Evolutionary conservation across 2,113 vertebrate genomes (phyloP).

Genomic region (Cromileptes altivelis): DNA sequence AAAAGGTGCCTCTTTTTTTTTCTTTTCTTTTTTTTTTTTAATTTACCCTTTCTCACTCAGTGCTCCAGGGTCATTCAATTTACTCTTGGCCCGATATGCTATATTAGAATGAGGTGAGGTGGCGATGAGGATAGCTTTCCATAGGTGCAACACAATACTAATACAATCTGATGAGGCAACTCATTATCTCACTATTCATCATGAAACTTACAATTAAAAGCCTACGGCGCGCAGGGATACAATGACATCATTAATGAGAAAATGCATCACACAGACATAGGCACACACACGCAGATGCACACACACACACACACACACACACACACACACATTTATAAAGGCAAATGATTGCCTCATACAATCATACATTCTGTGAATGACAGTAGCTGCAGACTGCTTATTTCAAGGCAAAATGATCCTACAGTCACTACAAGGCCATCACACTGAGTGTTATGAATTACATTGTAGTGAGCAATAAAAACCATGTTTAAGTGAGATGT

Average conservation of each 20-base stretch:
- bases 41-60: neutral
- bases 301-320: neutral
- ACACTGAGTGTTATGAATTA: conserved; percentile 10
- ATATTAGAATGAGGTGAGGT: conserved; percentile 31
- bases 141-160: conserved; percentile 56
- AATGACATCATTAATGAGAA: conserved; percentile 69
- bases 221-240: conserved; percentile 32
- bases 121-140: conserved; percentile 52
- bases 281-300: conserved; percentile 15
- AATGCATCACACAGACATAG: conserved; percentile 23
- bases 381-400: conserved; percentile 26
- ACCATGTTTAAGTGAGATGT: neutral
- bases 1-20: neutral
- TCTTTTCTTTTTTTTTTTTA: neutral
- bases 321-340: neutral
- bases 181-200: conserved; percentile 68
- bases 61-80: conserved; percentile 12
- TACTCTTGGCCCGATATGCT: conserved; percentile 33
- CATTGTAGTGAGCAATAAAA: conserved; percentile 15
- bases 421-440: conserved; percentile 1
- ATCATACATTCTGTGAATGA: conserved; percentile 43
- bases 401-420: neutral
- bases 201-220: conserved; percentile 72
- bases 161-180: conserved; percentile 60
- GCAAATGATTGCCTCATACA: conserved; percentile 19